These are phyloP conservation scores for Darevskia mixta DNA, from an alignment of 2,797 vertebrate genomes.

Conservation along the genomic window DNA sequence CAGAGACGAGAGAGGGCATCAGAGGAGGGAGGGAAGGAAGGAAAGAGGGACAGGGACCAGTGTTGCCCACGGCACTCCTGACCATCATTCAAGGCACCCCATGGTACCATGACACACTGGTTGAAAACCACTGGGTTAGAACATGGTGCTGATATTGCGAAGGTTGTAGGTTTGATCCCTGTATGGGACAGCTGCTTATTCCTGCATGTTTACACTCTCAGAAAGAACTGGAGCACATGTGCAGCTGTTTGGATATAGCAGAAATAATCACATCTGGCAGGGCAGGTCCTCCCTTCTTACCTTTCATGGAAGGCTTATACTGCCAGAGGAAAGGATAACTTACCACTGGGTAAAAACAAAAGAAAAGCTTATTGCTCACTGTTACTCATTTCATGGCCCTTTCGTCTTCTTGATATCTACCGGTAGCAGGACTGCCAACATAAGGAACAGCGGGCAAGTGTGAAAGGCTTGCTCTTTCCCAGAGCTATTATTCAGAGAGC, in stretches of 20 bases:
- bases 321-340: background rate
- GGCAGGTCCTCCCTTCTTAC: background rate
- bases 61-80: too few relatives aligned
- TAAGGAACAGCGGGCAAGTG: conserved; percentile 6
- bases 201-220: background rate
- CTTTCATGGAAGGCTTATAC: background rate
- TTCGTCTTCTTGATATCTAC: background rate
- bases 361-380: background rate
- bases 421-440: background rate
- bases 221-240: background rate
- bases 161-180: too few relatives aligned
- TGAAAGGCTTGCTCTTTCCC: background rate
- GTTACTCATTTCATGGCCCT: background rate
- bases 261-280: background rate
- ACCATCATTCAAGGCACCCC: too few relatives aligned
- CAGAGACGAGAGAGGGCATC: too few relatives aligned
- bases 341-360: background rate
- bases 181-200: too few relatives aligned
- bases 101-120: too few relatives aligned
- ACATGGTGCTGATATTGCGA: too few relatives aligned
- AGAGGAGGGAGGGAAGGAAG: too few relatives aligned
- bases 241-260: too few relatives aligned
- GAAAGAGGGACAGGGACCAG: too few relatives aligned
- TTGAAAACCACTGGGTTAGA: too few relatives aligned
- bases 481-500: background rate